Base-by-base conservation (phyloP, 2,888 invertebrate species). In the Habroteleia sp. region DNA sequence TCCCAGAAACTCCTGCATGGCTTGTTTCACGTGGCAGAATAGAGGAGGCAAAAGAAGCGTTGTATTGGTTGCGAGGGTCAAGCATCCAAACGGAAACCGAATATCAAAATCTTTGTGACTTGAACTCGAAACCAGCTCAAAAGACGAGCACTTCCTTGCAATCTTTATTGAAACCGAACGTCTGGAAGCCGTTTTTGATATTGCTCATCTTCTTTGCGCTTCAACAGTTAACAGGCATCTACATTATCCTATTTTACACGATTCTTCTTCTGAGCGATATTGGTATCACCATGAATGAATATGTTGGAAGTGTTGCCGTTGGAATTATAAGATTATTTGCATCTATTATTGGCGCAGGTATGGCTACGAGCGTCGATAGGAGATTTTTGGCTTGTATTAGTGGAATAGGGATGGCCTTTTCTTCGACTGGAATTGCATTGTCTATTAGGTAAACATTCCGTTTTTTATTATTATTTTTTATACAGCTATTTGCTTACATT, bases 161-260 rank as follows among this genome's bases (percentile, higher is more conserved):
- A 79, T 75, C 81, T 60, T 33, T 90, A 77, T 58, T 80, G 69
- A 85, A 89, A 48, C 89, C 91, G 4, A 91, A 90, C 73, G 92
- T 93, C 0, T 88, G 93, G 76, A 93, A 93, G 82, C 94, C 94
- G 0, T 94, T 94, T 85, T 84, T 91, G 1, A 89, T 93, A 14
- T 88, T 94, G 0, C 90, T 94, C 1, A 85, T 90, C 0, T 94
- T 94, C 88, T 92, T 94, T 82, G 87, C 92, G 5, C 91, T 93
- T 78, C 94, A 94, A 90, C 94, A 94, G 84, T 90, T 93, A 82
- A 93, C 93, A 0, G 94, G 94, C 0, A 93, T 94, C 52, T 94
- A 94, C 86, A 91, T 93, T 0, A 92, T 94, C 27, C 85, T 94
- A 35, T 94, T 93, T 81, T 94, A 94, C 82, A 93, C 94, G 0